These are phyloP conservation scores for Nothocercus julius DNA, from an alignment of 2,113 vertebrate genomes.

Conservation along the genomic window DNA sequence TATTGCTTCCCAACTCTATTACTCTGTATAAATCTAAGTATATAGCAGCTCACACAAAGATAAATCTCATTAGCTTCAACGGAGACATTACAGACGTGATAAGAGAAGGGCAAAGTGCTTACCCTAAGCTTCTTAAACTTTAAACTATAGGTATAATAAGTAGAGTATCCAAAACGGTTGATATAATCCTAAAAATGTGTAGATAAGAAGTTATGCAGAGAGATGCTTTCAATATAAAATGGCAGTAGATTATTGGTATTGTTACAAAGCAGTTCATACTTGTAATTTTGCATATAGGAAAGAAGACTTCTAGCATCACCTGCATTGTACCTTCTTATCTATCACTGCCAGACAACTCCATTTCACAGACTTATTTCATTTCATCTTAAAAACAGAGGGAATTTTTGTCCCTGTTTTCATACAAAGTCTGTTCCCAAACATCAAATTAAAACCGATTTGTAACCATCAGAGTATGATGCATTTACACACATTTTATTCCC, in stretches of 20 bases:
- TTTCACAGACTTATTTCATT: neutral
- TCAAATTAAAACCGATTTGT: neutral
- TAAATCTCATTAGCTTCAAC: constrained; percentile 56
- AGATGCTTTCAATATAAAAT: neutral
- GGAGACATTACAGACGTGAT: constrained; percentile 26
- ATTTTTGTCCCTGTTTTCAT: neutral
- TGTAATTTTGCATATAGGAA: neutral
- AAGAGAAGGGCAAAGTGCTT: constrained; percentile 37
- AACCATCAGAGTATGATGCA: neutral
- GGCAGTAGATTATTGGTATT: neutral
- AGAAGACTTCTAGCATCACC: neutral
- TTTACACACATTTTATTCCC: neutral
- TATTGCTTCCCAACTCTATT: neutral
- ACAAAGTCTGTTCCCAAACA: neutral
- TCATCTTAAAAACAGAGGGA: neutral
- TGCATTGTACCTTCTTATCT: neutral
- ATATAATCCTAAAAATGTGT: neutral
- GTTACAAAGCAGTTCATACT: neutral
- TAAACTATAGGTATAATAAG: neutral
- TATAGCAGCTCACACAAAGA: constrained; percentile 11
- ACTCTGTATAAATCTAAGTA: neutral
- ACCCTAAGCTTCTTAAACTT: constrained; percentile 52
- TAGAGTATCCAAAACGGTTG: neutral
- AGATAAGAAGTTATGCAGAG: neutral
- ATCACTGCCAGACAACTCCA: neutral